Percentiles rank a stretch among this genome's conserved stretches.
These are phyloP conservation scores for Melanotaenia duboulayi DNA, from an alignment of 2,113 vertebrate genomes.

Conservation along the genomic window DNA sequence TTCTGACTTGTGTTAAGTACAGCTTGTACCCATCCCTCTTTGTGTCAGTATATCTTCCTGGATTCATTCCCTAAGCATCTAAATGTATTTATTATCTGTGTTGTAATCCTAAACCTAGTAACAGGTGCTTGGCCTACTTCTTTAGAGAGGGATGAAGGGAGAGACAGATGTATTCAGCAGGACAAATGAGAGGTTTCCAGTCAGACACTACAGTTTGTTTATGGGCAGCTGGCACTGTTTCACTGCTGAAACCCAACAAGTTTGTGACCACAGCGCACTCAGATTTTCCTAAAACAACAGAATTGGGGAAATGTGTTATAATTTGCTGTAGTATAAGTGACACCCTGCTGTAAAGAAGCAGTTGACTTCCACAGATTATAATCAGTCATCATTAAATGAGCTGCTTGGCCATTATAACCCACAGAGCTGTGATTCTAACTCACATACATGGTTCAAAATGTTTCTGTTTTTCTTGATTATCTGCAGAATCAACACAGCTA, in stretches of 20 bases:
- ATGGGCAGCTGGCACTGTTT: conserved; percentile 22
- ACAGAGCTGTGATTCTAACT: conserved; percentile 4
- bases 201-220: conserved; percentile 14
- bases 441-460: no score
- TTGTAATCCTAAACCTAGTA: conserved; percentile 10
- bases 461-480: neutral
- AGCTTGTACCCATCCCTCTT: neutral
- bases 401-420: conserved; percentile 14
- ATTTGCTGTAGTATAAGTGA: conserved; percentile 3
- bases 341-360: conserved; percentile 21
- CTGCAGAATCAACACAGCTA: no score
- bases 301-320: neutral
- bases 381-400: conserved; percentile 24
- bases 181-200: neutral
- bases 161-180: neutral
- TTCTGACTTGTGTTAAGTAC: conserved; percentile 15
- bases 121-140: conserved; percentile 1
- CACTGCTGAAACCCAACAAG: neutral
- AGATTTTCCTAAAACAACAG: conserved; percentile 11
- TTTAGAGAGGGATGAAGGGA: neutral
- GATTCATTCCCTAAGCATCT: conserved; percentile 4
- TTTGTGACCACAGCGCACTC: conserved; percentile 10
- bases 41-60: conserved; percentile 2
- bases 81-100: conserved; percentile 4
- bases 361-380: conserved; percentile 20